phyloP scores from a whole-genome alignment of 2,888 invertebrate species.

The Chironomus riparius region DNA sequence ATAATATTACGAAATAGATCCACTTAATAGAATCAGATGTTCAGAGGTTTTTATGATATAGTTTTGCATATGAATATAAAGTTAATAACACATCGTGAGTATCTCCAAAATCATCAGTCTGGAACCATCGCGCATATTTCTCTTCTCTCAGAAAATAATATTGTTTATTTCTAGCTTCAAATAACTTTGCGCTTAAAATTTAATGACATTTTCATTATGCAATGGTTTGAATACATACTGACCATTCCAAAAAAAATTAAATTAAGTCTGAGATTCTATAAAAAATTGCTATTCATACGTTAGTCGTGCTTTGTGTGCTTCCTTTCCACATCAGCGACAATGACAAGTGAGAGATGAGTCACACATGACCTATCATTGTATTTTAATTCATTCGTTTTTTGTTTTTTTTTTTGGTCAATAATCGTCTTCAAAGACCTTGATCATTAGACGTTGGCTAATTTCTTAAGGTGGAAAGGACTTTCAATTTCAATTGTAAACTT shows the following conservation, averaged over 20 bases:
- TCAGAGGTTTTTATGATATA: not conserved
- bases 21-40: too few relatives aligned
- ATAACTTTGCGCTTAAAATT: not conserved
- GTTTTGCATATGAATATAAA: not conserved
- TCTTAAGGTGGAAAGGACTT: not conserved
- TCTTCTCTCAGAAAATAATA: not conserved
- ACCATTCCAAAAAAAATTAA: not conserved
- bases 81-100: constrained; percentile 6
- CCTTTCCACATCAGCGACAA: constrained; percentile 15
- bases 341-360: not conserved
- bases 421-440: not conserved
- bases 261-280: constrained; percentile 13
- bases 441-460: not conserved
- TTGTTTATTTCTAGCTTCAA: not conserved
- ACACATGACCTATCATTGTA: constrained; percentile 12
- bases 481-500: not conserved
- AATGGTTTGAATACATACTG: not conserved
- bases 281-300: not conserved
- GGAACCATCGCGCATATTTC: not conserved
- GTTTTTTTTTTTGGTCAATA: not conserved
- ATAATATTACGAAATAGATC: too few relatives aligned
- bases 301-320: not conserved
- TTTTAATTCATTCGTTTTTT: not conserved
- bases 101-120: not conserved
- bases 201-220: constrained; percentile 10